These are phyloP conservation scores for Chelonoidis abingdonii DNA, from an alignment of 2,113 vertebrate species.

Conservation along the genomic window DNA sequence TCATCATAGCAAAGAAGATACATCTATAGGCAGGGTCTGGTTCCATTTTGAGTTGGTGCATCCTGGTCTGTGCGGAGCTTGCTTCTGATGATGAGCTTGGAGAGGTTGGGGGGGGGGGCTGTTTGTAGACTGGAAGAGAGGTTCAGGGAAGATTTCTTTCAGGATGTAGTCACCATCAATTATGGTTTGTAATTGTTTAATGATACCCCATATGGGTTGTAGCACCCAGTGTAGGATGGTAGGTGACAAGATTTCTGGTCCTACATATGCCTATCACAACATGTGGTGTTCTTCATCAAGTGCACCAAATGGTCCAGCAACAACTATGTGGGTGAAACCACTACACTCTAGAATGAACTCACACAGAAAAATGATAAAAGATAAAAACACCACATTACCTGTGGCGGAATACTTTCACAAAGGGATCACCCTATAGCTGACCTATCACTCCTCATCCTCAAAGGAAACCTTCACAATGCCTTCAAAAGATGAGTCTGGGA, in stretches of 20 bases:
- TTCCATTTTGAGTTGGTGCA: not conserved
- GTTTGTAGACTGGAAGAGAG: not conserved
- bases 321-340: not conserved
- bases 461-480: not conserved
- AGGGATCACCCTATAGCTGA: not conserved
- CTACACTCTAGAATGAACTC: not conserved
- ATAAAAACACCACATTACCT: not conserved
- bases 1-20: not conserved
- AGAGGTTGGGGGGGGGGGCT: not conserved
- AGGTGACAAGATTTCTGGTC: not conserved
- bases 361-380: not conserved
- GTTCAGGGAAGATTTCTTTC: not conserved
- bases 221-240: not conserved
- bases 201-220: not conserved
- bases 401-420: too few relatives aligned
- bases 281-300: not conserved
- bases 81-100: not conserved
- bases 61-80: not conserved
- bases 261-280: not conserved
- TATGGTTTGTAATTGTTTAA: not conserved
- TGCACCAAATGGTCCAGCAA: not conserved
- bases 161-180: not conserved
- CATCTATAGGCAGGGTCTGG: not conserved
- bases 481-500: not conserved
- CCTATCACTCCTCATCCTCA: not conserved